phyloP scores from a whole-genome alignment of 2,888 invertebrate genomes.

The Xestia xanthographa region DNA sequence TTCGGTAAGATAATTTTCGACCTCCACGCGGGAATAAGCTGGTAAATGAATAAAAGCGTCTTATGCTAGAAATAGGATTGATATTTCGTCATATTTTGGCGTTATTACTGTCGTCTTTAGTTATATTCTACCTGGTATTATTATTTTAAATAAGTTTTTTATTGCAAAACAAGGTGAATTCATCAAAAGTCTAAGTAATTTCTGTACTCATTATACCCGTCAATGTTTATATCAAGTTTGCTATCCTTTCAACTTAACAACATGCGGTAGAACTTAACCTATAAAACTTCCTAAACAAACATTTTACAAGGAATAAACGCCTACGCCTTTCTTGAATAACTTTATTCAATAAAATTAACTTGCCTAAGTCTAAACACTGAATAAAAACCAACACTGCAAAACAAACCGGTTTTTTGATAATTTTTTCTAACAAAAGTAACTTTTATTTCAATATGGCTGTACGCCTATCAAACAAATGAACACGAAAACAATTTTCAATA shows the following conservation, averaged over 20 bases:
- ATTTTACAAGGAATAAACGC: not conserved
- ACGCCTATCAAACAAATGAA: conserved; percentile 8
- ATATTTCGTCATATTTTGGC: not conserved
- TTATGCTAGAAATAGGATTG: no score
- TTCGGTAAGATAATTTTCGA: no score
- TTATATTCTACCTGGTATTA: not conserved
- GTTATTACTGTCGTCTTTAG: not conserved
- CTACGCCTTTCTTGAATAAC: not conserved
- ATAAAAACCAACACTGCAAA: not conserved
- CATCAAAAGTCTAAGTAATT: conserved; percentile 15
- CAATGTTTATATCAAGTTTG: conserved; percentile 18
- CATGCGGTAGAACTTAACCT: conserved; percentile 16
- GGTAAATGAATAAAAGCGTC: not conserved
- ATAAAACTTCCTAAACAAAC: conserved; percentile 36
- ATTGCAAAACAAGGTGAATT: not conserved
- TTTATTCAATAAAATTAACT: not conserved
- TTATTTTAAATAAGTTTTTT: not conserved
- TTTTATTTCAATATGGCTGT: not conserved
- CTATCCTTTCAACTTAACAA: not conserved
- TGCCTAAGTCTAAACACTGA: not conserved
- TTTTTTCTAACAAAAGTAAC: not conserved
- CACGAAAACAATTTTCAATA: conserved; percentile 1
- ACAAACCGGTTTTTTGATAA: not conserved
- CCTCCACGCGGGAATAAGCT: not conserved
- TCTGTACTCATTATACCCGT: conserved; percentile 3